A percentile compares a stretch with the other conserved stretches of the same genome.
Conservation (phyloP, 2,888 invertebrate genomes). For the Papilio elwesi region DNA sequence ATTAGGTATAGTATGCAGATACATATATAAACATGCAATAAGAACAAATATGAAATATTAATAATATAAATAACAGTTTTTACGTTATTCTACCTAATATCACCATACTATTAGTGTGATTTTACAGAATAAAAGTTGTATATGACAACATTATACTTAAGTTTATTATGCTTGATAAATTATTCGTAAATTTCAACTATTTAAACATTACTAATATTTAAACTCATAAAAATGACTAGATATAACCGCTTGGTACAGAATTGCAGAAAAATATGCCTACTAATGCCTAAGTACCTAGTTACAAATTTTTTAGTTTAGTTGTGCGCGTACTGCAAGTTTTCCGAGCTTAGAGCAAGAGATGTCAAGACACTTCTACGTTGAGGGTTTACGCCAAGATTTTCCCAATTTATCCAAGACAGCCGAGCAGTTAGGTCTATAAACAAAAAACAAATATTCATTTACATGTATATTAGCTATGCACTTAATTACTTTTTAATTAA, state of each 20-base stretch:
- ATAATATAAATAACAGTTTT: not conserved
- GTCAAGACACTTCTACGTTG: slow-evolving; percentile 93
- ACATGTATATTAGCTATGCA: too few species aligned
- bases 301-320: slow-evolving; percentile 61
- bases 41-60: slow-evolving; percentile 11
- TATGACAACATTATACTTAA: not conserved
- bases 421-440: slow-evolving; percentile 95
- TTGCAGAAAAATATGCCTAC: slow-evolving; percentile 9
- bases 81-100: not conserved
- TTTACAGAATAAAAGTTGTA: not conserved
- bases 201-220: not conserved
- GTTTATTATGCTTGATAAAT: not conserved
- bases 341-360: slow-evolving; percentile 90
- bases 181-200: not conserved
- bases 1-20: not conserved
- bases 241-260: slow-evolving; percentile 17
- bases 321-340: slow-evolving; percentile 82
- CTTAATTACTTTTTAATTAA: too few species aligned
- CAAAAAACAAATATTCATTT: not conserved
- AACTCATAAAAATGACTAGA: slow-evolving; percentile 1
- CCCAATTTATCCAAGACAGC: slow-evolving; percentile 99
- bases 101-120: not conserved
- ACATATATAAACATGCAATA: not conserved
- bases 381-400: slow-evolving; percentile 97
- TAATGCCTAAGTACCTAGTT: too few species aligned